These are phyloP conservation scores for Bambusicola thoracicus DNA, from an alignment of 2,113 vertebrate species.

Conservation along the genomic window DNA sequence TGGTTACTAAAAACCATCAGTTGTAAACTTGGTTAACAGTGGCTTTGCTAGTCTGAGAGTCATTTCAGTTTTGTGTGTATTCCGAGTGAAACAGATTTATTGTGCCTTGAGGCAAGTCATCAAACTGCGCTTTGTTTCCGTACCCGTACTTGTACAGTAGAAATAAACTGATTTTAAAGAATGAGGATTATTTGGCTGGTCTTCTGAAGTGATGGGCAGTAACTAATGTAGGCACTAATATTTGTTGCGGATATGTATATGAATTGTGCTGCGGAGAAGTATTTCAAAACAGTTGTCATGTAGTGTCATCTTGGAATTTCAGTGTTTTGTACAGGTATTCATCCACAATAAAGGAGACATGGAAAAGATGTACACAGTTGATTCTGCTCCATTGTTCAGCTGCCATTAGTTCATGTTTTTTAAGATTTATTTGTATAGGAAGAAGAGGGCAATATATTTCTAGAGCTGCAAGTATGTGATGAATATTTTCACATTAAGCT, in stretches of 20 bases:
- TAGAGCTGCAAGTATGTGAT: fast-evolving
- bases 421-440: background rate
- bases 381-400: background rate
- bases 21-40: background rate
- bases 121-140: background rate
- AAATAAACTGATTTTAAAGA: background rate
- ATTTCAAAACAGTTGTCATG: background rate
- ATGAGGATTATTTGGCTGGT: background rate
- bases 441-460: background rate
- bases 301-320: background rate
- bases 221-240: background rate
- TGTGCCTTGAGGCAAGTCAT: background rate
- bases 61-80: background rate
- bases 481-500: background rate
- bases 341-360: background rate
- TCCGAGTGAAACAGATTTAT: background rate
- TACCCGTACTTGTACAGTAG: background rate
- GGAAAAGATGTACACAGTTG: background rate
- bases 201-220: background rate
- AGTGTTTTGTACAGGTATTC: background rate
- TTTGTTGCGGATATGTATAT: background rate
- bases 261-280: background rate
- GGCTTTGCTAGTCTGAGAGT: background rate
- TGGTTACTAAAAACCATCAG: background rate
- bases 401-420: background rate